Percentiles rank a stretch among this genome's conserved stretches.
These are phyloP conservation scores for Planiliza haematocheilus DNA, from an alignment of 2,113 vertebrate species.

Conservation along the genomic window DNA sequence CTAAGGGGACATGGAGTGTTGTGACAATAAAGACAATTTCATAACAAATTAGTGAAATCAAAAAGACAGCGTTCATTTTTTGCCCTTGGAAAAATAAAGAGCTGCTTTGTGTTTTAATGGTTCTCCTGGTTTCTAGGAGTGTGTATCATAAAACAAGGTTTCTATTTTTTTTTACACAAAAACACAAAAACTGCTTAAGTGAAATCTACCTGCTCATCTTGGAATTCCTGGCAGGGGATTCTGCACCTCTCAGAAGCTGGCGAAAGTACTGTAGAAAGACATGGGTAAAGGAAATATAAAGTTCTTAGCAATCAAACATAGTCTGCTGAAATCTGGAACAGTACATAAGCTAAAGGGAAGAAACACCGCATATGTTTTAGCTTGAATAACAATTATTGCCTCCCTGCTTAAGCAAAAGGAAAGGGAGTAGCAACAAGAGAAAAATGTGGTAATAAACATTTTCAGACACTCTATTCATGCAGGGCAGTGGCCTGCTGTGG, in stretches of 20 bases:
- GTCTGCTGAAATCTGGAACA: not conserved
- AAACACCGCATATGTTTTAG: not conserved
- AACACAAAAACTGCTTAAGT: not conserved
- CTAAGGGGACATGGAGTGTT: not conserved
- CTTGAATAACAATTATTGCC: not conserved
- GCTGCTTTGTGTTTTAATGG: slow-evolving; percentile 3
- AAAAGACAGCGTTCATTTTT: not conserved
- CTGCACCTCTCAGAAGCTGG: slow-evolving; percentile 93
- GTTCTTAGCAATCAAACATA: not conserved
- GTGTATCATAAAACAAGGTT: not conserved
- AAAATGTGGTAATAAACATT: slow-evolving; percentile 33
- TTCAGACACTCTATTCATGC: slow-evolving; percentile 41
- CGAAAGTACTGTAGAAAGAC: slow-evolving; percentile 90
- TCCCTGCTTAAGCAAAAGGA: slow-evolving; percentile 3
- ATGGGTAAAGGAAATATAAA: slow-evolving; percentile 11
- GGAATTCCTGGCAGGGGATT: slow-evolving; percentile 94
- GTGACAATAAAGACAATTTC: not conserved
- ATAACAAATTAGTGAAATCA: not conserved
- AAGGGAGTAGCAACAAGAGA: not conserved
- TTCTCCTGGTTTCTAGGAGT: slow-evolving; percentile 5
- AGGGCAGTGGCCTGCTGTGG: slow-evolving; percentile 43
- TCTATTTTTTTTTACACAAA: slow-evolving; percentile 6
- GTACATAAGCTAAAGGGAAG: not conserved
- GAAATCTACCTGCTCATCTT: slow-evolving; percentile 91
- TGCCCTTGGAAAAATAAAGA: not conserved